A percentile compares a stretch with the other conserved stretches of the same genome.
Conservation (phyloP, 2,113 vertebrate species). For the Motacilla alba region DNA sequence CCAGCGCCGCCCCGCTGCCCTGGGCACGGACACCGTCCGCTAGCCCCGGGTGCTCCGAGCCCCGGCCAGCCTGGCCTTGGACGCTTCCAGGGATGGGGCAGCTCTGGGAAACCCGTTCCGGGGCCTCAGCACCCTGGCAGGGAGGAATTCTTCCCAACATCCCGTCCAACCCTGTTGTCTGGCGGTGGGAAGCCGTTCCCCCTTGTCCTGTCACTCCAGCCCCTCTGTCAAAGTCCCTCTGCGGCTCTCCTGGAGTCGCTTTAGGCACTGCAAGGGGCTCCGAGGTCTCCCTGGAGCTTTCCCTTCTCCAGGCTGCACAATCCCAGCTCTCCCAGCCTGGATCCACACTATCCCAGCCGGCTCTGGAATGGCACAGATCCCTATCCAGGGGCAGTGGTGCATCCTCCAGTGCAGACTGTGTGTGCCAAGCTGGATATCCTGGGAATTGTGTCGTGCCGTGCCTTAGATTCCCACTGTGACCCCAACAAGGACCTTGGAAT, state of each 20-base stretch:
- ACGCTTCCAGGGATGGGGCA: not conserved
- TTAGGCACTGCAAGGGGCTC: not conserved
- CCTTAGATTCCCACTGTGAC: fast-evolving
- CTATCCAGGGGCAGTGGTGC: not conserved
- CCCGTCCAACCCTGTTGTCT: not conserved
- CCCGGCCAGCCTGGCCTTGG: not conserved
- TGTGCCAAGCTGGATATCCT: not conserved
- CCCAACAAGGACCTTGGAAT: fast-evolving
- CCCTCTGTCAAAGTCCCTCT: not conserved
- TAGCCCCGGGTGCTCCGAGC: fast-evolving
- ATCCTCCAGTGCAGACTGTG: fast-evolving
- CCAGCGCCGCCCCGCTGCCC: fast-evolving
- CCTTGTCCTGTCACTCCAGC: not conserved
- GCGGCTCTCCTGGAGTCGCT: not conserved
- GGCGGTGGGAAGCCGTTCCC: not conserved
- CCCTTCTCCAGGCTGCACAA: not conserved
- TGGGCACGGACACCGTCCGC: not conserved
- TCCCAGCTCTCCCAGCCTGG: not conserved
- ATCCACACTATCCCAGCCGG: not conserved
- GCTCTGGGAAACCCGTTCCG: not conserved
- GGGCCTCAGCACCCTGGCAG: not conserved
- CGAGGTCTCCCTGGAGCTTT: not conserved
- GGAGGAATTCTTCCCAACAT: not conserved
- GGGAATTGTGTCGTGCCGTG: fast-evolving
- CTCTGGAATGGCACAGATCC: not conserved